phyloP scores from a whole-genome alignment of 2,888 invertebrate genomes.

The Eristalis tenax region DNA sequence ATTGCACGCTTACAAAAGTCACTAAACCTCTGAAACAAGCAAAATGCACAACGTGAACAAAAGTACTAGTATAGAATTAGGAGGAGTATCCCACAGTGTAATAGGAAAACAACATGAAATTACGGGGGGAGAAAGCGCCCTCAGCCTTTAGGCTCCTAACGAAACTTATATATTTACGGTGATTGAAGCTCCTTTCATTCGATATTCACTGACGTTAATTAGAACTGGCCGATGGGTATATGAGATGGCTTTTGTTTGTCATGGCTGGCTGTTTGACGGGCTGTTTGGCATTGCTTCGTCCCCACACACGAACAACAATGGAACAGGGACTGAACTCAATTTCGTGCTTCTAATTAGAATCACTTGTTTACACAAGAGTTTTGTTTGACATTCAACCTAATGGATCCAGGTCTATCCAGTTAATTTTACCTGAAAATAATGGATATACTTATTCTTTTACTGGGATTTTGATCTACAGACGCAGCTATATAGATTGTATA shows the following conservation, averaged over 20 bases:
- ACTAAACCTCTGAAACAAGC: too few species aligned
- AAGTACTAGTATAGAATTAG: too few species aligned
- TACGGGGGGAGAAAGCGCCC: too few species aligned
- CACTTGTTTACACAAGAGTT: not conserved
- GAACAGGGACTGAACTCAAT: not conserved
- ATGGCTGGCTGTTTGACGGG: not conserved
- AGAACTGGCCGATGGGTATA: not conserved
- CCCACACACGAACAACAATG: not conserved
- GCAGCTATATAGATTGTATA: too few species aligned
- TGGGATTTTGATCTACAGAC: too few species aligned
- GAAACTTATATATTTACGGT: not conserved
- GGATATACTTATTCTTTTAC: too few species aligned
- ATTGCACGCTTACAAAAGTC: too few species aligned
- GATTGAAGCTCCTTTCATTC: not conserved
- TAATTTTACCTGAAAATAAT: too few species aligned
- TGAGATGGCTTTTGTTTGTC: not conserved
- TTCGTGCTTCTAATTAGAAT: slow-evolving; percentile 5
- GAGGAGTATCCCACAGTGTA: not conserved
- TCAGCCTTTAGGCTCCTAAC: not conserved
- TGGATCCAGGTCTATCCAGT: not conserved
- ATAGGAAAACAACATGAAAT: too few species aligned
- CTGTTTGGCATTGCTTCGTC: not conserved
- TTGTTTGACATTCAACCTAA: not conserved
- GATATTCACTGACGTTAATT: slow-evolving; percentile 2
- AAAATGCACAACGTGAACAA: too few species aligned